Conservation (phyloP, 2,113 vertebrate species). For the Indicator indicator region DNA sequence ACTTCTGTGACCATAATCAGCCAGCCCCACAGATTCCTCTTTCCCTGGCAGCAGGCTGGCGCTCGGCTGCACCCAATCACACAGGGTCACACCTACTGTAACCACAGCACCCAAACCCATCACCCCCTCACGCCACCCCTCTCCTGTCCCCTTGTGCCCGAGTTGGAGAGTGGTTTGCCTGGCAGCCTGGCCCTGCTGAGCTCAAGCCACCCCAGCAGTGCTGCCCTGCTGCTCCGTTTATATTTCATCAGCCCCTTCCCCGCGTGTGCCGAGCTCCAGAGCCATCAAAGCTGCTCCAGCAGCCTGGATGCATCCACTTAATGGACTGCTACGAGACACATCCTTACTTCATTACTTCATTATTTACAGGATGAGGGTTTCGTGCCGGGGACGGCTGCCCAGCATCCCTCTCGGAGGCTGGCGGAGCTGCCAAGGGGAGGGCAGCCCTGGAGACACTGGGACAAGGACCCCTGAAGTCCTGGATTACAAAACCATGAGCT, state of each 20-base stretch:
- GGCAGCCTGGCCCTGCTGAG: not conserved
- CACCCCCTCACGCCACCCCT: not conserved
- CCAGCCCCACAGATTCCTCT: not conserved
- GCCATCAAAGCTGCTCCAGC: not conserved
- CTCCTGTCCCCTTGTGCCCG: not conserved
- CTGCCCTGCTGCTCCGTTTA: not conserved
- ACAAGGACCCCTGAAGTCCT: not conserved
- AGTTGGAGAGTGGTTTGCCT: accelerated
- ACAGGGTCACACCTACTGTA: accelerated
- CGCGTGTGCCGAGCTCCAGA: not conserved
- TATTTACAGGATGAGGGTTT: not conserved
- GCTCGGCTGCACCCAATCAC: not conserved
- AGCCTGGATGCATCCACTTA: not conserved
- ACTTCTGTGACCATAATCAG: not conserved
- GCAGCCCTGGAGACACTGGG: not conserved
- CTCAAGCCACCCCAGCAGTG: accelerated
- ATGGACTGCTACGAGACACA: not conserved
- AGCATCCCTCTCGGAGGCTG: not conserved
- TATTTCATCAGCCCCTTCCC: not conserved
- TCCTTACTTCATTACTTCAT: not conserved
- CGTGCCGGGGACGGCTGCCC: not conserved
- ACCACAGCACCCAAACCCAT: accelerated
- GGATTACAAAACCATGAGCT: not conserved
- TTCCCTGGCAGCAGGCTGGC: not conserved
- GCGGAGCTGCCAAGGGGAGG: not conserved